Percentiles rank a stretch among this genome's conserved stretches.
phyloP scores from a whole-genome alignment of 2,797 vertebrate species.

The Hirundo rustica region DNA sequence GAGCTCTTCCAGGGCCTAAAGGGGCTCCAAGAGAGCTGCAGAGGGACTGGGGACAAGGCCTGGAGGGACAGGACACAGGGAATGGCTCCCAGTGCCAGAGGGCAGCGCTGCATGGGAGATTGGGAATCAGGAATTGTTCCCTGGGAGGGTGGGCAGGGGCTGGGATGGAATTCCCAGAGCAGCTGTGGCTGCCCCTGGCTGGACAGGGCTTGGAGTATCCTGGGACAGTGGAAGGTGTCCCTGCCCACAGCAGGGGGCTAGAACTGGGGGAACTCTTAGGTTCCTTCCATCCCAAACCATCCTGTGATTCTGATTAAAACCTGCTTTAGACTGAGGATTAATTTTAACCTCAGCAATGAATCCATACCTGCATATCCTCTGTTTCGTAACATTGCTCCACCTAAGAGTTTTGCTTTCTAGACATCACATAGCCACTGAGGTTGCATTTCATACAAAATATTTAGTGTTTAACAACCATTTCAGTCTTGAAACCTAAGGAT shows the following conservation, averaged over 20 bases:
- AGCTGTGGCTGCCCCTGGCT: background rate
- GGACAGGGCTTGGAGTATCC: background rate
- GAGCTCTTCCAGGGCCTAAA: background rate
- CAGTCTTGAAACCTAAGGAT: background rate
- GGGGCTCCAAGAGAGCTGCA: background rate
- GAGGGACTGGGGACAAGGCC: background rate
- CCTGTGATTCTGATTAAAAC: background rate
- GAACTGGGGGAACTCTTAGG: too few species aligned
- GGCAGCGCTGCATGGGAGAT: fast-evolving
- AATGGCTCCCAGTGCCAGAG: background rate
- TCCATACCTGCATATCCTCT: background rate
- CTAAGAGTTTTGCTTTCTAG: background rate
- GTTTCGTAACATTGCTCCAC: background rate
- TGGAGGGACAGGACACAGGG: background rate
- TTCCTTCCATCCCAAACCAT: background rate
- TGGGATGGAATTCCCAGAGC: background rate
- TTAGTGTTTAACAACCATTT: background rate
- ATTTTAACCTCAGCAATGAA: background rate
- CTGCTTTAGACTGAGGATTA: background rate
- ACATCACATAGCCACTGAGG: background rate
- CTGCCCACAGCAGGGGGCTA: background rate
- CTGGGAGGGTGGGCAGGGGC: background rate
- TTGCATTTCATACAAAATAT: background rate
- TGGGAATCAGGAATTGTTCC: background rate
- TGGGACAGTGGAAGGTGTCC: background rate